Evolutionary conservation across 2,797 vertebrate genomes (phyloP), one percentile per base, ranked within the genome.

Genomic region (Channallabes apus): DNA sequence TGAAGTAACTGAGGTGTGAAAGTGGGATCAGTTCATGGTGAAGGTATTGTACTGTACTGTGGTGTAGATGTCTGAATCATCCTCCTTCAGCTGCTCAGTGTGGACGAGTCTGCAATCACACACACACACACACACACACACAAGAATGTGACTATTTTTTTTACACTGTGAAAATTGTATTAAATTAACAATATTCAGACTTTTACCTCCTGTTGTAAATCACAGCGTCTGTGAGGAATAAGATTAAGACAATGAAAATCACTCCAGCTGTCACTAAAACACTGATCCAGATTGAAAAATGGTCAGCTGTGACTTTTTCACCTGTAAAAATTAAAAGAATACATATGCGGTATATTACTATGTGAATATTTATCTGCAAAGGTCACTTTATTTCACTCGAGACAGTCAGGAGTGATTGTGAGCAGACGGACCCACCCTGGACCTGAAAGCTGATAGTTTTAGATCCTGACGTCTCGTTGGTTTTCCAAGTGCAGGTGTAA

Each of bases 201-300:
- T 77, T 27, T 77, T 54, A 82, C 80, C 65, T 58, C 51, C 65
- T 38, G 4, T 24, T 35, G 54, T 58, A 82, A 71, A 71, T 58
- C 17, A 69, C 64, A 35, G 46, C 9, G 9, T 46, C 46, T 46
- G 11, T 9, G 9, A 46, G 46, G 46, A 46, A 46, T 46, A 46
- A 46, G 46, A 11, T 46, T 11, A 46, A 46, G 46, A 67, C 64
- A 27, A 80, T 18, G 11, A 85, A 29, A 51, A 79, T 29, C 38
- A 85, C 12, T 8, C 76, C 75, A 83, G 18, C 22, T 27, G 62
- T 67, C 4, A 62, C 7, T 29, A 79, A n/a, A 5, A 12, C 17
- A 54, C n/a, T 32, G 2, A 27, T 46, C 41, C 6, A 80, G 7
- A 2, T 22, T 9, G 8, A 46, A 11, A 11, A 11, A 46, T 46